Evolutionary conservation across 1,140 invertebrate species (phyloP).

Genomic region (Eulimnadia texana): DNA sequence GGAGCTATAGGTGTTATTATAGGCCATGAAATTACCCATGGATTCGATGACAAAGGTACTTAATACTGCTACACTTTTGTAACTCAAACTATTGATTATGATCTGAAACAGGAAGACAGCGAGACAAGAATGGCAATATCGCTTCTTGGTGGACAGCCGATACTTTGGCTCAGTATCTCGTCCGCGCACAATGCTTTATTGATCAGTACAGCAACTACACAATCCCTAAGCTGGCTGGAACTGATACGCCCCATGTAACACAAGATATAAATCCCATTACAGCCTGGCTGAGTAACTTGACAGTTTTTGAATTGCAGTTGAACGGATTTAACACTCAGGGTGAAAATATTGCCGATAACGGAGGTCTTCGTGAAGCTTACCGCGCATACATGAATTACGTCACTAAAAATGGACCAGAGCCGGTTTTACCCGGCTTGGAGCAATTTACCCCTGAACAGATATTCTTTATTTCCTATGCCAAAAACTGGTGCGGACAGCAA

Average conservation of each 20-base stretch:
- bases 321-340: slow-evolving; percentile 63
- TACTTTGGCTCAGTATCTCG: slow-evolving; percentile 30
- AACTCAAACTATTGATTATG: too few species aligned
- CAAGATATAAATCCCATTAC: neutral
- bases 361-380: slow-evolving; percentile 77
- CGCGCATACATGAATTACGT: slow-evolving; percentile 60
- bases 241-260: neutral
- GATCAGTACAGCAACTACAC: slow-evolving; percentile 14
- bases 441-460: slow-evolving; percentile 61
- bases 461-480: slow-evolving; percentile 76
- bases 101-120: slow-evolving; percentile 34
- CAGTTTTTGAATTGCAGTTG: slow-evolving; percentile 33
- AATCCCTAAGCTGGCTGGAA: neutral
- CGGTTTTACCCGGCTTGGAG: slow-evolving; percentile 57
- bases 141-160: slow-evolving; percentile 24
- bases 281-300: neutral
- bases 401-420: slow-evolving; percentile 43
- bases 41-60: slow-evolving; percentile 49
- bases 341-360: slow-evolving; percentile 85
- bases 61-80: neutral
- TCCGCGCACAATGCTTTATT: slow-evolving; percentile 12
- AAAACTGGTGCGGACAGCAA: slow-evolving; percentile 36
- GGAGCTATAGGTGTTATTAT: slow-evolving; percentile 59
- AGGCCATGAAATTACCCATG: slow-evolving; percentile 60
- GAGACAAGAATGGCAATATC: slow-evolving; percentile 24